A percentile compares a stretch with the other conserved stretches of the same genome.
These are phyloP conservation scores for Lithobates pipiens DNA, from an alignment of 2,797 vertebrate genomes.

Conservation along the genomic window DNA sequence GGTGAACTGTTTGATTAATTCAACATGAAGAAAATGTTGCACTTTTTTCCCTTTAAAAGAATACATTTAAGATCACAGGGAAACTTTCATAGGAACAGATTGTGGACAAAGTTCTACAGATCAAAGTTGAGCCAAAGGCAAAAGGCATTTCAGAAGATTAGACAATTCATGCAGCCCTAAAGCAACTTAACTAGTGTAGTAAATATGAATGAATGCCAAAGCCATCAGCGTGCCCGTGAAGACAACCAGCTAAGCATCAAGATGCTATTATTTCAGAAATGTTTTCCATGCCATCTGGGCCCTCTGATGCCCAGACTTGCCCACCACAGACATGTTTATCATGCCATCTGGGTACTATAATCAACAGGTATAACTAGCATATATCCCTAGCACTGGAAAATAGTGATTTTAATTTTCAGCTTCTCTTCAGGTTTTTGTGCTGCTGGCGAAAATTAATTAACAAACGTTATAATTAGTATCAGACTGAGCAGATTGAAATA, in stretches of 20 bases:
- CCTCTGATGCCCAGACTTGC: conserved; percentile 41
- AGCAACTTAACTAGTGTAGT: conserved; percentile 54
- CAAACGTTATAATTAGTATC: not conserved
- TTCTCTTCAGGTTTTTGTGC: conserved; percentile 15
- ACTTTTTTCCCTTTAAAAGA: conserved; percentile 34
- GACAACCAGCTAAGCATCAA: conserved; percentile 61
- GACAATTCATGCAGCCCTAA: conserved; percentile 58
- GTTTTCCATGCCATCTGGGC: conserved; percentile 59
- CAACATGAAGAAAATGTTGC: conserved; percentile 34
- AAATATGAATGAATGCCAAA: conserved; percentile 58
- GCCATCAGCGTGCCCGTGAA: conserved; percentile 42
- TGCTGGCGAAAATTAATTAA: conserved; percentile 29
- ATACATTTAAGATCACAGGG: conserved; percentile 55
- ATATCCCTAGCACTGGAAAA: conserved; percentile 23
- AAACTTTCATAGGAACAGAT: conserved; percentile 53
- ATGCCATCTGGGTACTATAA: conserved; percentile 45
- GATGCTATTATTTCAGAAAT: conserved; percentile 59
- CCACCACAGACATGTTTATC: conserved; percentile 43
- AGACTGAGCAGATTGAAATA: not conserved
- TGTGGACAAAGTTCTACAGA: conserved; percentile 48
- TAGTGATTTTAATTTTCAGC: conserved; percentile 10
- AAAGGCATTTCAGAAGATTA: conserved; percentile 59
- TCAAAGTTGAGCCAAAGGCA: conserved; percentile 54
- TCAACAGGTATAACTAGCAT: conserved; percentile 33
- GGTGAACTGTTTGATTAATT: conserved; percentile 43